These are phyloP conservation scores for Stenichneumon culpator DNA, from an alignment of 2,888 invertebrate species.

Conservation along the genomic window DNA sequence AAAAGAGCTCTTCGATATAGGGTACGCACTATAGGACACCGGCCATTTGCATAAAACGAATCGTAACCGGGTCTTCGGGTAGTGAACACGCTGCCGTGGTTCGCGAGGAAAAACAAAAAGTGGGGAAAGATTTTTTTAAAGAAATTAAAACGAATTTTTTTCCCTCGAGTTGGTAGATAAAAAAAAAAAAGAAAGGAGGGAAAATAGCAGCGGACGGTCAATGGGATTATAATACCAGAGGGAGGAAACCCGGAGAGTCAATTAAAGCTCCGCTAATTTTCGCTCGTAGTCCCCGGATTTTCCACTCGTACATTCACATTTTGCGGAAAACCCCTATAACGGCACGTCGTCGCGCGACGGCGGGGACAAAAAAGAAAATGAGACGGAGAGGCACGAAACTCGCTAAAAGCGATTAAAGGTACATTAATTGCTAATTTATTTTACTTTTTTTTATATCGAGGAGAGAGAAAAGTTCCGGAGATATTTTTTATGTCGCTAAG, in stretches of 20 bases:
- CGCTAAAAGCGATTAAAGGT: conserved; percentile 62
- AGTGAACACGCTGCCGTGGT: conserved; percentile 25
- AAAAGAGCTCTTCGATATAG: conserved; percentile 60
- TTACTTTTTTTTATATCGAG: conserved; percentile 35
- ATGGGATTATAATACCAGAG: conserved; percentile 72
- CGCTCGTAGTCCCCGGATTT: conserved; percentile 52
- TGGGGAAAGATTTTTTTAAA: background rate
- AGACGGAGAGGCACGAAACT: conserved; percentile 22
- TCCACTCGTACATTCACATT: conserved; percentile 67
- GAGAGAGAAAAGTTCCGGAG: conserved; percentile 1
- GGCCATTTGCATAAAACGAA: conserved; percentile 71
- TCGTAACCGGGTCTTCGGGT: conserved; percentile 60
- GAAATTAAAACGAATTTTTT: conserved; percentile 36
- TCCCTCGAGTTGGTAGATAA: conserved; percentile 18
- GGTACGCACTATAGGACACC: conserved; percentile 15
- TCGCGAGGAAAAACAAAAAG: conserved; percentile 34
- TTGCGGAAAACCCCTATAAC: conserved; percentile 43
- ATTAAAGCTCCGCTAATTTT: conserved; percentile 78
- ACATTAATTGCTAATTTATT: conserved; percentile 57
- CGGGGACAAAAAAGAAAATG: conserved; percentile 23
- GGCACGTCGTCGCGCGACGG: conserved; percentile 55
- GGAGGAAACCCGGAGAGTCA: conserved; percentile 69
- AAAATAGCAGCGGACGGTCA: conserved; percentile 61
- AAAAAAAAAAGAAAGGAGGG: conserved; percentile 34
- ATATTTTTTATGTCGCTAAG: conserved; percentile 16